Conservation (phyloP, 2,113 vertebrate genomes). For the Neoarius graeffei region DNA sequence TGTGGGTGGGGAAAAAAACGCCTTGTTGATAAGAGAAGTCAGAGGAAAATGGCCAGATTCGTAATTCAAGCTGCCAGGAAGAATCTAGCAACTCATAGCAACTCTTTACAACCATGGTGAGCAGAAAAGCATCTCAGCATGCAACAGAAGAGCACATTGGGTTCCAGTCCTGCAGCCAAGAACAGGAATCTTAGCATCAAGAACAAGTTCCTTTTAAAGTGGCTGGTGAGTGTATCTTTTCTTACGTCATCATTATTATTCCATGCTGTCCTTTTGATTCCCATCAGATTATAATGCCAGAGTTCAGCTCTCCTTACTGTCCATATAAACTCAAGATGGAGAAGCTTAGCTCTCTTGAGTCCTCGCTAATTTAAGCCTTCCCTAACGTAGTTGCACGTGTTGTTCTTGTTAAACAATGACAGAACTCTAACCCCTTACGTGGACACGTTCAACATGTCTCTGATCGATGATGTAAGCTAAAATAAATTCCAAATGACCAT, state of each 20-base stretch:
- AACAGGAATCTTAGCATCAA: no score
- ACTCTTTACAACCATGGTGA: no score
- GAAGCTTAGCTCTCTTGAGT: background rate
- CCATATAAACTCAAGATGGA: background rate
- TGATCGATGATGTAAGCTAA: constrained; percentile 20
- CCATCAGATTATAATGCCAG: background rate
- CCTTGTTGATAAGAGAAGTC: no score
- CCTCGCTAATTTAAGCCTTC: background rate
- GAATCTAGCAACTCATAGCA: no score
- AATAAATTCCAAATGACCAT: constrained; percentile 15
- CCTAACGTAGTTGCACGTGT: background rate
- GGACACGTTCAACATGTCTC: background rate
- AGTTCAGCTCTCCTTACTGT: background rate
- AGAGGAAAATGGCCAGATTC: no score
- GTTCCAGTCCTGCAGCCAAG: no score
- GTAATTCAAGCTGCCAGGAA: no score
- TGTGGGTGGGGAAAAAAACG: no score
- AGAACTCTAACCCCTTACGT: background rate
- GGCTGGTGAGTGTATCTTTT: no score
- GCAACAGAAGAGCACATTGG: no score
- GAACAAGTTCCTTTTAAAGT: no score
- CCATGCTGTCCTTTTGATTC: background rate
- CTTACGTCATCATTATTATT: background rate
- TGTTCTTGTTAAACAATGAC: background rate
- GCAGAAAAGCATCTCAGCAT: no score